Conservation (phyloP, 1,140 invertebrate species). For the Dendroctonus valens region DNA sequence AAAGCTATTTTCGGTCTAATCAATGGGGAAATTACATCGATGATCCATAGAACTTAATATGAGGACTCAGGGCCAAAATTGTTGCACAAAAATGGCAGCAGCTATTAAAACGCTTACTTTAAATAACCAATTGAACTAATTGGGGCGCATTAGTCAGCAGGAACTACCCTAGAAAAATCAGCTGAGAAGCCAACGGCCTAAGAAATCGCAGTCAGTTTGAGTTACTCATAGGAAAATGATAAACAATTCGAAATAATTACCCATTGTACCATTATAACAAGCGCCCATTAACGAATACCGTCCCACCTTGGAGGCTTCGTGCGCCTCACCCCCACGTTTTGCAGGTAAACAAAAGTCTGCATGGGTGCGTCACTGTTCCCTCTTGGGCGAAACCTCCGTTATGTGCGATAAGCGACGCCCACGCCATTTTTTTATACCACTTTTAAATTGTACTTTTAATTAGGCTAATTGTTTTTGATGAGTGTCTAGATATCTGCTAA, state of each 20-base stretch:
- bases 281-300: constrained; percentile 10
- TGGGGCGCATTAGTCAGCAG: too few species aligned
- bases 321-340: constrained; percentile 23
- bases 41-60: too few species aligned
- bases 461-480: constrained; percentile 23
- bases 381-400: constrained; percentile 18
- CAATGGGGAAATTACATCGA: constrained; percentile 5
- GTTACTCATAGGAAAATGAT: neutral
- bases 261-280: constrained; percentile 13
- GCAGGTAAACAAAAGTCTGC: constrained; percentile 15
- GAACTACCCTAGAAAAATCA: too few species aligned
- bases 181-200: too few species aligned
- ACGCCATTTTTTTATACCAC: neutral
- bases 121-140: too few species aligned
- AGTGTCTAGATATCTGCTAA: neutral
- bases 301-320: constrained; percentile 15
- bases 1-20: constrained; percentile 13
- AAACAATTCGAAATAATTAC: constrained; percentile 11
- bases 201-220: too few species aligned
- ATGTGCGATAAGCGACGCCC: constrained; percentile 11
- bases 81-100: too few species aligned
- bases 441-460: constrained; percentile 20
- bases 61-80: too few species aligned
- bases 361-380: constrained; percentile 18
- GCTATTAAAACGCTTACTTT: too few species aligned